These are phyloP conservation scores for Camelus bactrianus DNA, from an alignment of 2,113 vertebrate species.

Conservation along the genomic window DNA sequence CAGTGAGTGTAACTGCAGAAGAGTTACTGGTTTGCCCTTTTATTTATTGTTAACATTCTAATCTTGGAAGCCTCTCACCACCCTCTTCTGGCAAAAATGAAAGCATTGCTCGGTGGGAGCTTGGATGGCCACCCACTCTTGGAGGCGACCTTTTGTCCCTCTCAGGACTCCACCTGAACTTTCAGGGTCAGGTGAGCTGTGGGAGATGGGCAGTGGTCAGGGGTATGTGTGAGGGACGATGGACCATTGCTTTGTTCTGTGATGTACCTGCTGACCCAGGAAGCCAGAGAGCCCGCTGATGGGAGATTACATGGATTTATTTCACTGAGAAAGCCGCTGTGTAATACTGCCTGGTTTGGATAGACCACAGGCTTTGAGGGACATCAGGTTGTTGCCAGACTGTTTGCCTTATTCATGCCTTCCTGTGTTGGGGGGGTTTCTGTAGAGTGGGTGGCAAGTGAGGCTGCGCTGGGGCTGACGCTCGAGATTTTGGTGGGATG, in stretches of 20 bases:
- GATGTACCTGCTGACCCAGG: accelerated
- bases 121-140: accelerated
- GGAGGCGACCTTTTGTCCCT: neutral
- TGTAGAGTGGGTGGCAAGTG: neutral
- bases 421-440: neutral
- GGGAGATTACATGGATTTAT: neutral
- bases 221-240: neutral
- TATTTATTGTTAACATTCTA: neutral
- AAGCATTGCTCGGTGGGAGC: neutral
- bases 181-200: too few relatives aligned
- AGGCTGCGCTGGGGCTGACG: neutral
- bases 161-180: too few relatives aligned
- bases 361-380: accelerated
- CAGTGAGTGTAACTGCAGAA: accelerated
- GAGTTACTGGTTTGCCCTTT: neutral
- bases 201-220: accelerated
- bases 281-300: accelerated
- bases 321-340: neutral
- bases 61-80: accelerated
- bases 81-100: neutral
- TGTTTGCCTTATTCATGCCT: accelerated
- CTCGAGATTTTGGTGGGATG: neutral
- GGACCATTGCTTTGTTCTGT: accelerated
- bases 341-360: accelerated
- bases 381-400: neutral